Evolutionary conservation across 2,113 vertebrate species (phyloP).

Genomic region (Tragelaphus strepsiceros): DNA sequence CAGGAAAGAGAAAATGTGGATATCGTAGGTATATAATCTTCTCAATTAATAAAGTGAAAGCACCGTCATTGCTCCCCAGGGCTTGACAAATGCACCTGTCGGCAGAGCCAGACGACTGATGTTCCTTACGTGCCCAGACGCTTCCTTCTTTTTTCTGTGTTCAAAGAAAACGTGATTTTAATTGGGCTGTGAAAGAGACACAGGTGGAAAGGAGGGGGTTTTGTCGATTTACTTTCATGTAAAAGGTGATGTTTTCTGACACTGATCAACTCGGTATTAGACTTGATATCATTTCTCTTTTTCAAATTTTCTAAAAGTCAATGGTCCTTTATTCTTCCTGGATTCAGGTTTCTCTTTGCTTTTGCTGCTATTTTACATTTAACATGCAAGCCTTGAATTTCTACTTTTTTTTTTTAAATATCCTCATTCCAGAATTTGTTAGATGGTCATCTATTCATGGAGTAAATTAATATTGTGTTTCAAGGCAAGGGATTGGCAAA

Average conservation of each 20-base stretch:
- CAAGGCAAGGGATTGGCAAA: background rate
- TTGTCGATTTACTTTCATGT: background rate
- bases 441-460: background rate
- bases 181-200: constrained; percentile 3
- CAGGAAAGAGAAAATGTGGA: background rate
- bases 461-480: background rate
- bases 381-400: background rate
- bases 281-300: background rate
- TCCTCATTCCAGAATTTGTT: background rate
- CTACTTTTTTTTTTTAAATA: background rate
- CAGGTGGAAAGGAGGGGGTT: background rate
- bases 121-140: constrained; percentile 53
- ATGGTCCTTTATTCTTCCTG: background rate
- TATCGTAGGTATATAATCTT: constrained; percentile 65
- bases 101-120: constrained; percentile 54
- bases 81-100: constrained; percentile 73
- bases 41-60: constrained; percentile 77
- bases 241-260: background rate
- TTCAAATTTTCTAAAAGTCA: constrained; percentile 2
- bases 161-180: constrained; percentile 57
- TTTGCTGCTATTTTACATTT: background rate
- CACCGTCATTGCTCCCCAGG: constrained; percentile 38
- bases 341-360: background rate
- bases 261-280: background rate
- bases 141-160: background rate